Evolutionary conservation across 2,113 vertebrate species (phyloP).

Genomic region (Semnopithecus entellus): DNA sequence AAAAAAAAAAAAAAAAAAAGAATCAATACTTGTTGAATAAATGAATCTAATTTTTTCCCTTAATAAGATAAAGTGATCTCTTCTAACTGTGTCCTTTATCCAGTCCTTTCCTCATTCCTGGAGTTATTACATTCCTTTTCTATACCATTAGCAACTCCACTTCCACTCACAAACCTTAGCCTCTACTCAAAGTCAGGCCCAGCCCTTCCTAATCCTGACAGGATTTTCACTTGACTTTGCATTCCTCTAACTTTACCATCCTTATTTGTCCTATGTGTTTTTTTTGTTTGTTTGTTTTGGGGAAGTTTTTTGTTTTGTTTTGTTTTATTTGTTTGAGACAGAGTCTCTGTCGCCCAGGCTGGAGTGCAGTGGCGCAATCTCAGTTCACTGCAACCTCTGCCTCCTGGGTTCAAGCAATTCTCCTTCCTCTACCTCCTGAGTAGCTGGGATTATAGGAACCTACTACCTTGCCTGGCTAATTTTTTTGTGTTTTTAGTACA

Average conservation of each 20-base stretch:
- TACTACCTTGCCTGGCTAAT: too few species aligned
- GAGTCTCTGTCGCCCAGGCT: too few species aligned
- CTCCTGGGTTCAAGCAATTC: too few species aligned
- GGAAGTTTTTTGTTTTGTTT: too few species aligned
- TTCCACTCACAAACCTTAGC: background rate
- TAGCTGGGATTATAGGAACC: too few species aligned
- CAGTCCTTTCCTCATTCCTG: background rate
- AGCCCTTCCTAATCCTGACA: background rate
- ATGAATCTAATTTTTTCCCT: background rate
- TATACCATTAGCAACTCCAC: background rate
- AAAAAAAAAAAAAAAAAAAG: too few species aligned
- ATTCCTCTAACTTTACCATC: background rate
- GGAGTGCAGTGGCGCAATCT: too few species aligned
- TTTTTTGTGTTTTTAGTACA: too few species aligned
- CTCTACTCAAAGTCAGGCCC: fast-evolving
- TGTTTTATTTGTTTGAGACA: too few species aligned
- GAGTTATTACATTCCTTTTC: background rate
- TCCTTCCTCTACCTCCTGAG: too few species aligned
- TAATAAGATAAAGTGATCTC: background rate
- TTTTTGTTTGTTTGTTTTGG: too few species aligned
- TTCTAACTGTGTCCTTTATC: background rate
- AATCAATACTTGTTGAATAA: background rate
- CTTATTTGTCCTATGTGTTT: background rate
- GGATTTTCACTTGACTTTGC: background rate
- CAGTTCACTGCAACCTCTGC: too few species aligned